Percentiles rank a stretch among this genome's conserved stretches.
phyloP scores from a whole-genome alignment of 92 coral and sea anemone species.

The Porites cylindrica region DNA sequence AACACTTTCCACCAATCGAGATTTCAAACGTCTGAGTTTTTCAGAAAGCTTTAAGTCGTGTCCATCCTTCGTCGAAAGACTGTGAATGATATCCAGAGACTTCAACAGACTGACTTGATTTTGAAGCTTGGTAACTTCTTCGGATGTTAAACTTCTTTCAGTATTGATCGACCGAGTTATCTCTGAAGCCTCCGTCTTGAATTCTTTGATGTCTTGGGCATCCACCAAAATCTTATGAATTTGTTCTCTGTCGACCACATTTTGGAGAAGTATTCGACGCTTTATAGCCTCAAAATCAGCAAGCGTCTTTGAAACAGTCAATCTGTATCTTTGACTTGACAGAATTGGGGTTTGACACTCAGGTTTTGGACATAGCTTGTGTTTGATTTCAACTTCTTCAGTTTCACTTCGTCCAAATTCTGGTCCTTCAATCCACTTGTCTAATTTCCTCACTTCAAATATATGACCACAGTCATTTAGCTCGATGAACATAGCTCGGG shows the following conservation, averaged over 20 bases:
- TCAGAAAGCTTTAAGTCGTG: background rate
- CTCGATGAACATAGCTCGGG: slow-evolving; percentile 78
- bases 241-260: slow-evolving; percentile 15
- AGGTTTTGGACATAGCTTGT: slow-evolving; percentile 76
- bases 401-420: slow-evolving; percentile 10
- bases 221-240: slow-evolving; percentile 8
- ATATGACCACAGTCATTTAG: slow-evolving; percentile 88
- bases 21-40: background rate
- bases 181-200: background rate
- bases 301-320: slow-evolving; percentile 75
- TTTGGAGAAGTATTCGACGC: slow-evolving; percentile 28
- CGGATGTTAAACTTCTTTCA: slow-evolving; percentile 43
- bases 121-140: slow-evolving; percentile 74
- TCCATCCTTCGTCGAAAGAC: background rate
- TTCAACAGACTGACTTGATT: slow-evolving; percentile 77
- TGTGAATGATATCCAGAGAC: slow-evolving; percentile 15
- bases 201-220: slow-evolving; percentile 14
- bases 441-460: slow-evolving; percentile 84
- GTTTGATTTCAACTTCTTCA: slow-evolving; percentile 53
- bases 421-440: slow-evolving; percentile 73
- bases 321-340: slow-evolving; percentile 87
- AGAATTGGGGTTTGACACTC: slow-evolving; percentile 79
- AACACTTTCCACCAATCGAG: background rate
- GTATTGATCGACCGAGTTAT: slow-evolving; percentile 25
- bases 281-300: slow-evolving; percentile 82